Evolutionary conservation across 2,113 vertebrate genomes (phyloP).

Genomic region (Scolopax mira): DNA sequence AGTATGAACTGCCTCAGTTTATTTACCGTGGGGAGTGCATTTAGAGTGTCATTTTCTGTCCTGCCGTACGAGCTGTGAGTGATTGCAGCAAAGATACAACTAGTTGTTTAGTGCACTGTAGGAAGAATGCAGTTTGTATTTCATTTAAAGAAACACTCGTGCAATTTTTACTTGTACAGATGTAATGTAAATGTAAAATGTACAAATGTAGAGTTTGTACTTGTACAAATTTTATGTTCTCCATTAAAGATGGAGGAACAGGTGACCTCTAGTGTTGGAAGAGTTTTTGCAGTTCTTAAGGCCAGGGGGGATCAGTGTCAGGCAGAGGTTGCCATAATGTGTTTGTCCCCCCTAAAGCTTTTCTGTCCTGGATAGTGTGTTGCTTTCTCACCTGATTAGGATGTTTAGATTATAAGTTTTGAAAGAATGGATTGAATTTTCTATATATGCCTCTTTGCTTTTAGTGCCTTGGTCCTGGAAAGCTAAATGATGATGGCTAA

Average conservation of each 20-base stretch:
- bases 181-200: too few species aligned
- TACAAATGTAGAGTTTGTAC: too few species aligned
- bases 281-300: background rate
- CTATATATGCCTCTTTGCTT: background rate
- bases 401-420: background rate
- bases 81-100: background rate
- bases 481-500: background rate
- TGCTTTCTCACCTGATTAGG: too few species aligned
- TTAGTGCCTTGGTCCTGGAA: background rate
- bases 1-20: background rate
- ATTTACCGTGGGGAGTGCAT: background rate
- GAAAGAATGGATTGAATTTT: background rate
- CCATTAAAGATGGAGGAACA: background rate
- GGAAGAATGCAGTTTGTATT: background rate
- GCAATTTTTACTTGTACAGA: background rate
- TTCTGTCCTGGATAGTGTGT: accelerated
- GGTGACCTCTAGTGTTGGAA: background rate
- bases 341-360: accelerated
- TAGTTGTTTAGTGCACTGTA: background rate
- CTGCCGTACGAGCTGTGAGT: background rate
- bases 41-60: background rate
- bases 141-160: background rate
- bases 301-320: background rate
- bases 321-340: background rate
- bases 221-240: too few species aligned